Evolutionary conservation across 23 tunicate species (phyloP), one percentile per base, ranked within the genome.

Genomic region (Ciona savignyi): DNA sequence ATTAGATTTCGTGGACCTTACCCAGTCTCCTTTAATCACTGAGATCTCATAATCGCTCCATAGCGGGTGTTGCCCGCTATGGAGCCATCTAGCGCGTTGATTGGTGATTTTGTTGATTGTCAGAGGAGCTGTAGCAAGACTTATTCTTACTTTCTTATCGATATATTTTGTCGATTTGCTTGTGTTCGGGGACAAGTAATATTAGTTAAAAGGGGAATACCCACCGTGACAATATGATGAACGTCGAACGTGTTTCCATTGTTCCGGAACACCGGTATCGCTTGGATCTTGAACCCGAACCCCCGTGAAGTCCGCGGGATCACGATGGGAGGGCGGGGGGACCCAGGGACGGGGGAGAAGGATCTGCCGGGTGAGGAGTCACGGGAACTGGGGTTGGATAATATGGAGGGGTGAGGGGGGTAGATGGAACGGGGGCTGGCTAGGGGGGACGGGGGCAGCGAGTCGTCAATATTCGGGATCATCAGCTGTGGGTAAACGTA

Each of bases 321-420:
- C 56, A 72, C 76, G 21, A 90, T 68, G 1, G 73, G 70, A 11
- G 97, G 89, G 21, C 83, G 83, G 27, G 97, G 85, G 0, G 89
- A 78, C 15, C 97, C 97, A 25, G 85, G 97, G 0, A 90, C 60
- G 30, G 97, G 97, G 11, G 97, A 90, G 34, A 90, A 90, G n/a
- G 97, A 70, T 29, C 97, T 74, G 1, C 89, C 89, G 4, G 97
- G 97, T 1, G 89, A 83, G 9, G 97, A 90, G 29, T 90, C 97
- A 2, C 97, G 81, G 1, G 89, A 83, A 64, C 97, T 90, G 48
- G 88, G 84, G 77, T 78, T 71, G 25, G 82, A 77, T 32, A 83
- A 35, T 29, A 80, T 62, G 69, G 83, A 70, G 34, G 78, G 60
- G 25, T 71, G 77, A 66, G 74, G 84, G 4, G 77, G 88, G 77